Evolutionary conservation across 2,113 vertebrate species (phyloP), one percentile per base, ranked within the genome.

Genomic region (Ageneiosus marmoratus): DNA sequence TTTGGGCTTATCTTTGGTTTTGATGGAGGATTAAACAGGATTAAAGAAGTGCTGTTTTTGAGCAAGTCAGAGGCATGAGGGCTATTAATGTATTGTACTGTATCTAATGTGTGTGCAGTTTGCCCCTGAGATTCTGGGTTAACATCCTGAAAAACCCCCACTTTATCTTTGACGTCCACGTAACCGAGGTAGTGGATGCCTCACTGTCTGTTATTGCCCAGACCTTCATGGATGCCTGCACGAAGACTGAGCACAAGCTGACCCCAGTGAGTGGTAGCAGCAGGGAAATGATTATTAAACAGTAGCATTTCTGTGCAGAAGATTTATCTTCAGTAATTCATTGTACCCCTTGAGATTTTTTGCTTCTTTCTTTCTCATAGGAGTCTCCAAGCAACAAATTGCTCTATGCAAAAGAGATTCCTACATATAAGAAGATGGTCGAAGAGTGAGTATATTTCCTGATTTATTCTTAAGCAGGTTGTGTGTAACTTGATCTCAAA

Each of bases 211-310:
- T 99, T 89, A 98, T 99, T 60, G 94, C 96, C 9, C 98, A 99
- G 94, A 99, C 97, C 89, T 99, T 99, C 93, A 99, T 99, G 96
- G 98, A 99, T 73, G 97, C 98, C 91, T 99, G 98, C 93, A 99
- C 97, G 34, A 96, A 98, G 93, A 96, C 96, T 0, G 98, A 99
- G 92, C 97, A 99, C 95, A 99, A 99, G 84, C 95, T 99, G 87
- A 98, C 96, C 94, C 93, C 97, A 37, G 97, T 99, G 88, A 94
- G 83, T 70, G 12, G 72, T 18, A 15, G 8, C 16, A 22, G 11
- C 9, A 27, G 27, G 44, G 16, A 27, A 20, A 5, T 27, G 62
- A 37, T 53, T 51, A 22, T 37, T 81, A 16, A 15, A n/a, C 73
- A 51, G 2, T 20, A 37, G 6, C 1, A 9, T 80, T 12, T 16